Evolutionary conservation across 2,888 invertebrate genomes (phyloP), one percentile per base, ranked within the genome.

Genomic region (Sialis lutaria): DNA sequence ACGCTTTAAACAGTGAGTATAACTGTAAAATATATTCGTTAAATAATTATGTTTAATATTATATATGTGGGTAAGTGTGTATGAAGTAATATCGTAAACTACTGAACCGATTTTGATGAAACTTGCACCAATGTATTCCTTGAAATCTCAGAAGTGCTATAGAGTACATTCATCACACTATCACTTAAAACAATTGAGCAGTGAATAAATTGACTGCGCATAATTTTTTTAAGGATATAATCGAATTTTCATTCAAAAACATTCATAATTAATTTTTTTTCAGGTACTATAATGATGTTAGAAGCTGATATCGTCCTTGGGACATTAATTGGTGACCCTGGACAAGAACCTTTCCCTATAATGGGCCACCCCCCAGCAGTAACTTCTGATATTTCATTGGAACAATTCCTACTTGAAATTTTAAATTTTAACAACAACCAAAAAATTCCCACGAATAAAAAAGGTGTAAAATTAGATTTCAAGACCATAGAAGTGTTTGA

Each of bases 391-490:
- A 68, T 92, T 35, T 75, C 82, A 1, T 69, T 92, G 13, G 69
- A 77, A 1, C 71, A 75, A 10, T 92, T 91, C 68, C 64, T 92
- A 6, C 47, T 42, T 7, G 46, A 42, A 6, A 52, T 54, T 7
- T 60, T 65, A 3, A 65, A 69, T 1, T 77, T 81, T 35, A 62
- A 74, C 9, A 61, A 65, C 8, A 70, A 73, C 56, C 67, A 67
- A 40, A 60, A 60, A 6, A 65, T 65, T 33, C 50, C 60, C 6
- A 46, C 48, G 3, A 55, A 60, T n/a, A 59, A 55, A 51, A 89
- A 86, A 60, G 91, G 90, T 0, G 75, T 90, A 1, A 93, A 93
- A 61, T 66, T 93, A 41, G 91, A 92, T 64, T 91, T 92, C 60
- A 92, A 92, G 63, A 73, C 75, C 1, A 77, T 80, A 40, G 81